Evolutionary conservation across 2,113 vertebrate species (phyloP).

Genomic region (Siniperca knerii): DNA sequence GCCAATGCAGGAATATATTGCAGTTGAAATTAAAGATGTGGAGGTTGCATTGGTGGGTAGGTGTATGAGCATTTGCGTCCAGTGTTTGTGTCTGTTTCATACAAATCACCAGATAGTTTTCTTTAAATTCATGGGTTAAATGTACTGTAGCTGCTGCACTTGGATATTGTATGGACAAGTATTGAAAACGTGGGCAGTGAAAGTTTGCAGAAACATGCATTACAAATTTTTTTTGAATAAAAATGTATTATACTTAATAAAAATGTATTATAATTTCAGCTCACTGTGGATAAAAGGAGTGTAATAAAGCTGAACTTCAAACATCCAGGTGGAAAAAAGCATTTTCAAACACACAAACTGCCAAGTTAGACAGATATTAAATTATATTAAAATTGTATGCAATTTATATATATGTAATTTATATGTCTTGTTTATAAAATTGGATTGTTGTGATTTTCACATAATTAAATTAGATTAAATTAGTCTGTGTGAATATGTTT

Average conservation of each 20-base stretch:
- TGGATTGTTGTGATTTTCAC: background rate
- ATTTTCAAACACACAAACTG: background rate
- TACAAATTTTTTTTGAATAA: background rate
- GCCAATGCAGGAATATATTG: background rate
- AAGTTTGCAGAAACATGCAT: background rate
- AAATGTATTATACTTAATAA: background rate
- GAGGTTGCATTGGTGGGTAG: background rate
- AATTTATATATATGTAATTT: background rate
- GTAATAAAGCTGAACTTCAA: background rate
- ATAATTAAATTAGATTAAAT: too few species aligned
- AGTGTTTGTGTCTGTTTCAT: background rate
- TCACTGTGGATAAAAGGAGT: background rate
- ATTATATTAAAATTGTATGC: background rate
- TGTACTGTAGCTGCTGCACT: background rate
- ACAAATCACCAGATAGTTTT: background rate
- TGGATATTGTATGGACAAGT: background rate
- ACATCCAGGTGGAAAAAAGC: background rate
- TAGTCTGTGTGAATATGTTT: too few species aligned
- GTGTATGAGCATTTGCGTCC: background rate
- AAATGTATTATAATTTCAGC: background rate
- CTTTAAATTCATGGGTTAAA: background rate
- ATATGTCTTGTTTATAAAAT: background rate
- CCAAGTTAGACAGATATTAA: background rate
- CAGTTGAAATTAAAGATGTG: background rate
- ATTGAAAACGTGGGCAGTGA: background rate